Evolutionary conservation across 2,888 invertebrate genomes (phyloP), one percentile per base, ranked within the genome.

Genomic region (Phalera bucephala): DNA sequence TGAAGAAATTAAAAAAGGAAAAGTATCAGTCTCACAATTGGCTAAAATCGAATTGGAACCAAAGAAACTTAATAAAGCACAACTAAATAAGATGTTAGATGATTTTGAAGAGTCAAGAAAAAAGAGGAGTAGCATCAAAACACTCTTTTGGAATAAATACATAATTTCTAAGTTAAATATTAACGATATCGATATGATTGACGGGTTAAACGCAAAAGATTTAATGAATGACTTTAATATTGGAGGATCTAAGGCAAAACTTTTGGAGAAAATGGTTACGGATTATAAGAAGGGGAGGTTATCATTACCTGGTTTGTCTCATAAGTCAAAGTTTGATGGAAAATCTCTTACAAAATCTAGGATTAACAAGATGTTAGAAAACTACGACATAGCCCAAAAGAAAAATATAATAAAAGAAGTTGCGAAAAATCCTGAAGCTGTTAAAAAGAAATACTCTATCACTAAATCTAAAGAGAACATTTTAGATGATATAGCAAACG

Each of bases 241-340:
- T 2, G 49, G 44, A 23, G 39, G 52, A 9, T 55, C 64, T 10
- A 61, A 66, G 39, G 52, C 44, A 2, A 52, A 45, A 29, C 13
- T 66, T 33, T 56, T 77, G 8, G 52, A 65, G 28, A 48, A 43
- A 14, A 62, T 75, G 45, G 30, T 72, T 2, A 41, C 48, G 9
- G 68, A 70, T 33, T 67, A 63, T 30, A 62, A 64, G 36, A 45
- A 33, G 36, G 65, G 63, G 12, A 51, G 44, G 22, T 25, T 70
- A 2, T 54, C 64, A 4, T 35, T 61, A 30, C 49, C 60, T 20
- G 52, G 44, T 2, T 7, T 64, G 36, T 54, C 62, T 26, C 40
- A 50, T 9, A 58, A 52, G 41, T 40, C 52, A 0, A 66, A 54
- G 46, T 48, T 56, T 33, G 44, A 58, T 11, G 35, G 17, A 2